These are phyloP conservation scores for Antechinus flavipes DNA, from an alignment of 2,113 vertebrate species.

Conservation along the genomic window DNA sequence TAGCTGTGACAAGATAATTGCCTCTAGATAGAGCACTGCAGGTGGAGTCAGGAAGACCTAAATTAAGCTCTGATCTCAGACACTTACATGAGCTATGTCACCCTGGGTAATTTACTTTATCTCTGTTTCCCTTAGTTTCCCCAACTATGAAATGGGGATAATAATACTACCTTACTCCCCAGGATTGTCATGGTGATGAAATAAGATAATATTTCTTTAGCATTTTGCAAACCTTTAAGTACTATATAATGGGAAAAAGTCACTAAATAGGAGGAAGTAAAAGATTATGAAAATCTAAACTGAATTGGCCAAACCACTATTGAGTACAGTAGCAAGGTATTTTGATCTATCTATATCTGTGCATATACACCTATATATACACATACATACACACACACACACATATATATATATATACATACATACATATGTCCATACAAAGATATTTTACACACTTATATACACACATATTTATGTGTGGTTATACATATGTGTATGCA, in stretches of 20 bases:
- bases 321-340: not conserved
- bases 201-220: not conserved
- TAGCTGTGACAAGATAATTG: not conserved
- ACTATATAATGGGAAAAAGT: not conserved
- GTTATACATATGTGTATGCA: too few relatives aligned
- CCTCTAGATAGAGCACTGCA: not conserved
- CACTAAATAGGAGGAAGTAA: conserved; percentile 9
- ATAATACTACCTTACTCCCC: not conserved
- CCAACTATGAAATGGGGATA: not conserved
- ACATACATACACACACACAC: too few relatives aligned
- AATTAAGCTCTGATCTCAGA: not conserved
- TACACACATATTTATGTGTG: not conserved
- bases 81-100: not conserved
- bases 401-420: too few relatives aligned
- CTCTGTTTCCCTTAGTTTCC: not conserved
- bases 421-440: too few relatives aligned
- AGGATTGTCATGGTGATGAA: not conserved
- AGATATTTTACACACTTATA: too few relatives aligned
- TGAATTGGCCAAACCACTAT: not conserved
- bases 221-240: not conserved
- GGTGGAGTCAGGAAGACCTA: not conserved
- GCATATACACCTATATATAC: too few relatives aligned
- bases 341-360: too few relatives aligned
- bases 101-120: not conserved
- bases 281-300: not conserved